phyloP scores from a whole-genome alignment of 2,113 vertebrate genomes.

The Oxygymnocypris stewartii region DNA sequence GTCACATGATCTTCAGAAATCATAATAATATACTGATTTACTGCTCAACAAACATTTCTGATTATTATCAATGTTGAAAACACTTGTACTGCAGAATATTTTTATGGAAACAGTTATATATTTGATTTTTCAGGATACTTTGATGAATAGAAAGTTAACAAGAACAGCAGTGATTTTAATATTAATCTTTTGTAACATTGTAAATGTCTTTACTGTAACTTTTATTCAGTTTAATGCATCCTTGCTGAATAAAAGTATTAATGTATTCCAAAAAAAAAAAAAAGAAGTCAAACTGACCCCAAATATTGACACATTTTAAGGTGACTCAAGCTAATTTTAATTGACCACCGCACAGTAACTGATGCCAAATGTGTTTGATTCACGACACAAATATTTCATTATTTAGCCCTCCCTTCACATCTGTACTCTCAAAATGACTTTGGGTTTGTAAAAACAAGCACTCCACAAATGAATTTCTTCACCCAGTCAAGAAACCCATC shows the following conservation, averaged over 20 bases:
- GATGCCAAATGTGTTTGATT: background rate
- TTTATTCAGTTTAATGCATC: background rate
- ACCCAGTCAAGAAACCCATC: background rate
- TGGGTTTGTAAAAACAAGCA: background rate
- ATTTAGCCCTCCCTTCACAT: background rate
- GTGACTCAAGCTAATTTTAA: background rate
- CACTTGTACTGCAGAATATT: background rate
- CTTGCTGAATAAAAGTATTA: background rate
- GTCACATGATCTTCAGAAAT: no score
- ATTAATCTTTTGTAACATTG: background rate
- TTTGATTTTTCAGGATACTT: background rate
- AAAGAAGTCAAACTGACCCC: background rate
- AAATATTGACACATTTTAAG: background rate
- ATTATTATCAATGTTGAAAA: no score
- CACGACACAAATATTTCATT: background rate
- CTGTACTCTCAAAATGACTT: background rate
- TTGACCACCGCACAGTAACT: background rate
- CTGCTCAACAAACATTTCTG: no score
- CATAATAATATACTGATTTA: no score
- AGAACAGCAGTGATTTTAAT: background rate
- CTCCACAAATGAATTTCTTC: background rate
- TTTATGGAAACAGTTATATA: background rate
- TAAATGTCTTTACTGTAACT: background rate
- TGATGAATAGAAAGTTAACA: background rate
- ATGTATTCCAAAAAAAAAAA: background rate